Evolutionary conservation across 92 coral and sea anemone species (phyloP).

Genomic region (Nematostella vectensis): DNA sequence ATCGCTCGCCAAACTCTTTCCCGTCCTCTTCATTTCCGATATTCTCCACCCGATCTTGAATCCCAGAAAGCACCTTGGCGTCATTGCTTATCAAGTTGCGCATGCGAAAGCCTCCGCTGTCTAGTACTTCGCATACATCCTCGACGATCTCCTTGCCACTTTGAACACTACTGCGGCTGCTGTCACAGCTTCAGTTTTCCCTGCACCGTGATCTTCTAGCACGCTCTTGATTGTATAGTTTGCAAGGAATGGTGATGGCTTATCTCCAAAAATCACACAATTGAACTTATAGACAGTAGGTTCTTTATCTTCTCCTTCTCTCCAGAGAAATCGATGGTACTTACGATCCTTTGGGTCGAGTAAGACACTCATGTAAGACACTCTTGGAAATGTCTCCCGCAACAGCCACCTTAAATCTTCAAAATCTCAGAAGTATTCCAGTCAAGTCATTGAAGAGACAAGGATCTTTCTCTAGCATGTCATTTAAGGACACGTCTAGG

Average conservation of each 20-base stretch:
- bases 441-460: slow-evolving; percentile 11
- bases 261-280: slow-evolving; percentile 15
- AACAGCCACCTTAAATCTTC: slow-evolving; percentile 4
- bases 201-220: slow-evolving; percentile 5
- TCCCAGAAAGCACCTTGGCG: background rate
- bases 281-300: slow-evolving; percentile 11
- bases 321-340: slow-evolving; percentile 15
- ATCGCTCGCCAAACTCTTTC: background rate
- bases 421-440: slow-evolving; percentile 8
- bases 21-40: too few relatives aligned
- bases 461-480: slow-evolving; percentile 13
- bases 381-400: slow-evolving; percentile 19
- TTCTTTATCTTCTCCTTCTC: background rate
- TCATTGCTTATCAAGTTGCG: slow-evolving; percentile 10
- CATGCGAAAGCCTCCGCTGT: slow-evolving; percentile 6
- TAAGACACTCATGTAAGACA: slow-evolving; percentile 7
- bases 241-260: slow-evolving; percentile 13
- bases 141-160: background rate
- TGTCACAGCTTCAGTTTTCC: background rate
- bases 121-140: slow-evolving; percentile 9
- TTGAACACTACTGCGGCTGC: background rate
- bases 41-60: slow-evolving; percentile 4
- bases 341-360: slow-evolving; percentile 6
- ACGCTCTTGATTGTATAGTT: slow-evolving; percentile 10
- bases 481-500: slow-evolving; percentile 5